Evolutionary conservation across 2,113 vertebrate species (phyloP).

Genomic region (Telmatochromis sp.): DNA sequence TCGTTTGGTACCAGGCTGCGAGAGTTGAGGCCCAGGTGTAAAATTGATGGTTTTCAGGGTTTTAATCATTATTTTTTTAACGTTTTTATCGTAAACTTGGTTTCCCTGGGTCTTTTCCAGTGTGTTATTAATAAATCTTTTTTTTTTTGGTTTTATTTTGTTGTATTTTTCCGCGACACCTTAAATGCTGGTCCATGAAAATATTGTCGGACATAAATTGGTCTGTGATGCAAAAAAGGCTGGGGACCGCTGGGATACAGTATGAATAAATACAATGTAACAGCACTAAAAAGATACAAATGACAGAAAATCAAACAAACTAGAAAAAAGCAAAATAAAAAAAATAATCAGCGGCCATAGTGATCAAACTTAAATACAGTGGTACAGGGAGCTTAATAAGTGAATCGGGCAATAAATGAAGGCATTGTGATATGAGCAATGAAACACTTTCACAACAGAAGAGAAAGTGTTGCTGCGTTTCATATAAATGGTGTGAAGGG

Average conservation of each 20-base stretch:
- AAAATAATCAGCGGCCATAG: background rate
- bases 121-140: background rate
- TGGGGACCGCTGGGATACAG: background rate
- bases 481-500: background rate
- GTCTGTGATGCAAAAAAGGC: fast-evolving
- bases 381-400: background rate
- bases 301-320: background rate
- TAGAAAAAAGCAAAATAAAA: fast-evolving
- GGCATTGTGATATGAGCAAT: fast-evolving
- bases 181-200: fast-evolving
- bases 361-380: background rate
- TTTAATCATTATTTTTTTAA: background rate
- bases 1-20: background rate
- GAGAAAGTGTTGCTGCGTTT: background rate
- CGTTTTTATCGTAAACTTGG: fast-evolving
- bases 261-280: background rate
- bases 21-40: fast-evolving
- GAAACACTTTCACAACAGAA: background rate
- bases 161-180: fast-evolving
- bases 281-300: background rate
- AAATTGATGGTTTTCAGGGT: background rate
- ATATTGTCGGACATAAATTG: fast-evolving
- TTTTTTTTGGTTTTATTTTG: background rate
- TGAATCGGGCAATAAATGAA: background rate
- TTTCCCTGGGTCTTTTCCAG: background rate